Conservation (phyloP, 1,140 invertebrate species). For the Drosophila melanica region DNA sequence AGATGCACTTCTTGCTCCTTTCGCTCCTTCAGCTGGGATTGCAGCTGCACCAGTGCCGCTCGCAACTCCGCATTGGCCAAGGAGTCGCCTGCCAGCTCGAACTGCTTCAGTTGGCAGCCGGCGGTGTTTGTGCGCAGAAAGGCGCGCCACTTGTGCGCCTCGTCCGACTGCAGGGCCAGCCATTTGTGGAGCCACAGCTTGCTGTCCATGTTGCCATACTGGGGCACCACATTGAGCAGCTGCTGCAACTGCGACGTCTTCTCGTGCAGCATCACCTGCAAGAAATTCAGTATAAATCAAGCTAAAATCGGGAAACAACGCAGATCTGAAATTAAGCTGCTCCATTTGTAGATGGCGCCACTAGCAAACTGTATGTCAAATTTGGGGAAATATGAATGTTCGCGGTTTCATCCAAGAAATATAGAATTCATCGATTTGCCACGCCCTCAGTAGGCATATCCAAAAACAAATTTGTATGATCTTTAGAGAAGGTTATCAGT, state of each 20-base stretch:
- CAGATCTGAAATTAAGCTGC: too few relatives aligned
- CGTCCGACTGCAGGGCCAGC: constrained; percentile 50
- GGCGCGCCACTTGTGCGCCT: constrained; percentile 55
- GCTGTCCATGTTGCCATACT: constrained; percentile 59
- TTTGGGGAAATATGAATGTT: too few relatives aligned
- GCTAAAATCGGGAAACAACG: too few relatives aligned
- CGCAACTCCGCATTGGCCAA: constrained; percentile 14
- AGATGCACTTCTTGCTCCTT: background rate
- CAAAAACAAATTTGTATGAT: too few relatives aligned
- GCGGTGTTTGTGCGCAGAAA: constrained; percentile 34
- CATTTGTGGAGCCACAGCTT: constrained; percentile 48
- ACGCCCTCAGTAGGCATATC: too few relatives aligned
- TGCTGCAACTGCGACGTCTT: constrained; percentile 40
- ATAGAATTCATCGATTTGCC: too few relatives aligned
- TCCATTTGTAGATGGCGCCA: too few relatives aligned
- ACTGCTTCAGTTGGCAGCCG: constrained; percentile 46
- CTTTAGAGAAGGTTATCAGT: too few relatives aligned
- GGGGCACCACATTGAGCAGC: constrained; percentile 51
- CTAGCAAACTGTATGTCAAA: too few relatives aligned
- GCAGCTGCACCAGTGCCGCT: constrained; percentile 23
- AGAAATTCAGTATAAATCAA: background rate
- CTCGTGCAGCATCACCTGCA: constrained; percentile 33
- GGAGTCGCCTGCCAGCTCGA: constrained; percentile 27
- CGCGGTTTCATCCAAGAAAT: too few relatives aligned
- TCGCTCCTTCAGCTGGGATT: constrained; percentile 28